phyloP scores from a whole-genome alignment of 2,797 vertebrate species.

The Rhinoraja longicauda region DNA sequence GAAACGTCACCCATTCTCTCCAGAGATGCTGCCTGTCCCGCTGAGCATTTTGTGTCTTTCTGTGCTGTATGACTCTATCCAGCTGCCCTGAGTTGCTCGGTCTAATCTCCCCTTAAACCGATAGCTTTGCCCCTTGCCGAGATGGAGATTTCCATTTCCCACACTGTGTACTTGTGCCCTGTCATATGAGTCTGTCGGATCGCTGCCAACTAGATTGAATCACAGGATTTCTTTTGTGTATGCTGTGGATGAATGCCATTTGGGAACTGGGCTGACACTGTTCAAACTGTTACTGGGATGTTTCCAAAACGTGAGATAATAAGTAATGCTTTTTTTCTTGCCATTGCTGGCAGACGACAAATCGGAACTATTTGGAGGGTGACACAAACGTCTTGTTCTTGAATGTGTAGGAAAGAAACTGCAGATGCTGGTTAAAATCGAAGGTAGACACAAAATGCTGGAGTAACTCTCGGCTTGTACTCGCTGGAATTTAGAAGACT shows the following conservation, averaged over 20 bases:
- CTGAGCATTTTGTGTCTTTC: too few relatives aligned
- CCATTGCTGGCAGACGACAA: neutral
- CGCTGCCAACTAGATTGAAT: neutral
- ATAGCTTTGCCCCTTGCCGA: neutral
- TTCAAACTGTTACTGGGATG: neutral
- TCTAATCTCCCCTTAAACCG: neutral
- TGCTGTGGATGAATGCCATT: neutral
- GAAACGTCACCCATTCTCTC: too few relatives aligned
- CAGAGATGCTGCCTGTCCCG: too few relatives aligned
- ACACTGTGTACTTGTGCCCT: neutral
- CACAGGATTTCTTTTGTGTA: neutral
- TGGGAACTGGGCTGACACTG: conserved; percentile 6
- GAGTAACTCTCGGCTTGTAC: too few relatives aligned
- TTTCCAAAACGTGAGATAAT: neutral
- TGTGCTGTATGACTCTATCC: too few relatives aligned
- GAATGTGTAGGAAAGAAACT: too few relatives aligned
- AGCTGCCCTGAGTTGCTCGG: neutral
- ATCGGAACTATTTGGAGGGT: neutral
- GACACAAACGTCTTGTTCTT: neutral
- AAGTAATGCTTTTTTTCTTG: neutral
- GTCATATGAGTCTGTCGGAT: conserved; percentile 14
- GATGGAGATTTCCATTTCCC: conserved; percentile 9
- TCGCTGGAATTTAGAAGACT: too few relatives aligned
- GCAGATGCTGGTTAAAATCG: too few relatives aligned
- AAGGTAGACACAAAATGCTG: too few relatives aligned